phyloP scores from a whole-genome alignment of 2,888 invertebrate genomes.

The Melikaiella ostensackeni region DNA sequence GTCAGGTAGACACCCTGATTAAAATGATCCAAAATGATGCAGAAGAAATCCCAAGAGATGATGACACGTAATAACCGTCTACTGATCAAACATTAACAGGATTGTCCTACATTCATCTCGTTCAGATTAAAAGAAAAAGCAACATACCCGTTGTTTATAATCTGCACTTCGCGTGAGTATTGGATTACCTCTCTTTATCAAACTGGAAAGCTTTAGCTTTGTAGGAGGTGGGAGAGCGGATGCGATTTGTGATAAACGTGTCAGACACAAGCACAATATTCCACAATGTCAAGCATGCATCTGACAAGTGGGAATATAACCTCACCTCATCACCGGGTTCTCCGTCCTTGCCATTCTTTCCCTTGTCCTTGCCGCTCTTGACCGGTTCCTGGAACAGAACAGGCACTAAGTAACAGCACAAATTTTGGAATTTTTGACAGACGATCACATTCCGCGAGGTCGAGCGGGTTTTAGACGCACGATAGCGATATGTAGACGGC shows the following conservation, averaged over 20 bases:
- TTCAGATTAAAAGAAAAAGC: neutral
- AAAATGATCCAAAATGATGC: neutral
- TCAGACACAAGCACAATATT: neutral
- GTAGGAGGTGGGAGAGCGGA: neutral
- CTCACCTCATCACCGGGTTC: slow-evolving; percentile 76
- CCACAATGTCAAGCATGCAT: slow-evolving; percentile 21
- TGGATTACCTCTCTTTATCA: neutral
- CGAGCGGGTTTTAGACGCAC: slow-evolving; percentile 34
- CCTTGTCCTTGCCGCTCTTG: slow-evolving; percentile 74
- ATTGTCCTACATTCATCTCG: neutral
- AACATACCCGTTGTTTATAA: neutral
- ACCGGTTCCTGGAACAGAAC: slow-evolving; percentile 72
- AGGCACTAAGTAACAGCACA: slow-evolving; percentile 1
- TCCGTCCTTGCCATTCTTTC: slow-evolving; percentile 75
- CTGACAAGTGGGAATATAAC: slow-evolving; percentile 63
- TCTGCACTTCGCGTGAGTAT: neutral
- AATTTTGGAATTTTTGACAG: slow-evolving; percentile 18
- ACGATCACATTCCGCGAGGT: slow-evolving; percentile 1
- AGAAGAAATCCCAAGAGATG: neutral
- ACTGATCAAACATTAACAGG: neutral
- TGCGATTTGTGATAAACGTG: neutral
- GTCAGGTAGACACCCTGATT: too few relatives aligned
- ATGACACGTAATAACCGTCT: neutral
- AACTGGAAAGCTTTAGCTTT: slow-evolving; percentile 4
- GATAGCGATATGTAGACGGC: slow-evolving; percentile 38